Evolutionary conservation across 2,888 invertebrate genomes (phyloP).

Genomic region (Pogonocherus hispidulus): DNA sequence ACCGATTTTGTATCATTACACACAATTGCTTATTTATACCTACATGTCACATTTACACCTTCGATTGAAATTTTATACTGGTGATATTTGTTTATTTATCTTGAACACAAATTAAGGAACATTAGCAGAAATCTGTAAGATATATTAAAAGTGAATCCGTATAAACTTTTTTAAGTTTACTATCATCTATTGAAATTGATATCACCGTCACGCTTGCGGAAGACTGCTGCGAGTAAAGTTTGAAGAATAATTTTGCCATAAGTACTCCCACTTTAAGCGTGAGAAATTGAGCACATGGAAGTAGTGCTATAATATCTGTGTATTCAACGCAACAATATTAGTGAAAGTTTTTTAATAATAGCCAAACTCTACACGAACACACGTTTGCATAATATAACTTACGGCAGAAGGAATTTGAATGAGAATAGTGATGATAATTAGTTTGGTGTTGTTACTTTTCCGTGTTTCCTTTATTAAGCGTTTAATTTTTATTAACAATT

Average conservation of each 20-base stretch:
- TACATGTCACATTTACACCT: background rate
- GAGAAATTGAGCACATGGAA: background rate
- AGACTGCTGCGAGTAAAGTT: background rate
- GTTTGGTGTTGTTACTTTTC: no score
- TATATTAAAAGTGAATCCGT: no score
- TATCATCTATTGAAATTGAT: no score
- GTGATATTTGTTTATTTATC: no score
- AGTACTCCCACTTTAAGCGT: slow-evolving; percentile 2
- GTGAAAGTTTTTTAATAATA: slow-evolving; percentile 6
- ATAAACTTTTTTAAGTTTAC: no score
- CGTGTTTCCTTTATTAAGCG: no score
- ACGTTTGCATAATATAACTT: no score
- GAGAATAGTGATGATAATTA: no score
- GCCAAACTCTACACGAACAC: background rate
- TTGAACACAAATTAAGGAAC: no score
- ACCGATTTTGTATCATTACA: slow-evolving; percentile 17
- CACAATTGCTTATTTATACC: background rate
- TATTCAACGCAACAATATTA: background rate
- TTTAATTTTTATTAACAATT: no score
- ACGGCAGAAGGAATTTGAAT: no score
- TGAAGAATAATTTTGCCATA: slow-evolving; percentile 1
- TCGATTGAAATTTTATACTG: background rate
- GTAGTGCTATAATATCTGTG: background rate
- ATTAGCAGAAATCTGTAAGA: no score
- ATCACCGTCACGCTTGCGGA: background rate